Percentiles rank a stretch among this genome's conserved stretches.
Evolutionary conservation across 2,888 invertebrate genomes (phyloP).

Genomic region (Branchipolynoe longqiensis): DNA sequence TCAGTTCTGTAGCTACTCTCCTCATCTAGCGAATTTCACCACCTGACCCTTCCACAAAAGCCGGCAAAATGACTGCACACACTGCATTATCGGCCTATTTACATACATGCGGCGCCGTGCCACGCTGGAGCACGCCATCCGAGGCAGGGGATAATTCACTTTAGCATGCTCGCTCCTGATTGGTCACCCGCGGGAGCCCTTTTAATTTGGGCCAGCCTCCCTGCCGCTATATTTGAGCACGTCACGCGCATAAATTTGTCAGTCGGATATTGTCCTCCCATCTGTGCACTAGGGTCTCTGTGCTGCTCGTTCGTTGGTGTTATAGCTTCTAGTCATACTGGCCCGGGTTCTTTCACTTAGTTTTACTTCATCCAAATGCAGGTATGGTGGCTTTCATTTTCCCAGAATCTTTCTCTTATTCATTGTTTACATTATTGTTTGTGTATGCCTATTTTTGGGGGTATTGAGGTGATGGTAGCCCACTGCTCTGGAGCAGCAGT

Average conservation of each 20-base stretch:
- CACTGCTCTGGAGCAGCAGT: neutral
- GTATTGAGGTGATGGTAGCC: no score
- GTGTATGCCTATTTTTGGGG: constrained; percentile 27
- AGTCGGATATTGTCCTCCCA: constrained; percentile 59
- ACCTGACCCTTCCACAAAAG: constrained; percentile 11
- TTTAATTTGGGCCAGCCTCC: constrained; percentile 59
- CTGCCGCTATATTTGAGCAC: constrained; percentile 56
- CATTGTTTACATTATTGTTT: constrained; percentile 52
- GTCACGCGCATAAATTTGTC: constrained; percentile 62
- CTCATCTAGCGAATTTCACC: neutral
- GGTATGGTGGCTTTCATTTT: constrained; percentile 56
- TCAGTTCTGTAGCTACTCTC: neutral
- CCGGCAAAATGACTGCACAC: constrained; percentile 6
- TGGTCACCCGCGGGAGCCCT: constrained; percentile 61
- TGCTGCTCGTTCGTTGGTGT: constrained; percentile 43
- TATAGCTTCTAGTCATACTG: constrained; percentile 54
- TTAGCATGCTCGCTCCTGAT: constrained; percentile 58
- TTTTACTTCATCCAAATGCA: constrained; percentile 60
- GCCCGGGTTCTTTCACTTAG: constrained; percentile 50
- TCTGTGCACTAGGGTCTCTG: constrained; percentile 60
- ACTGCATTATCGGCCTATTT: constrained; percentile 38
- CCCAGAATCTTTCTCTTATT: constrained; percentile 32
- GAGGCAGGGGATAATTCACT: constrained; percentile 59
- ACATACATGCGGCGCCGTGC: constrained; percentile 25
- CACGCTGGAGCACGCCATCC: neutral